Percentiles rank a stretch among this genome's conserved stretches.
phyloP scores from a whole-genome alignment of 2,113 vertebrate species.

The Kobus ellipsiprymnus region DNA sequence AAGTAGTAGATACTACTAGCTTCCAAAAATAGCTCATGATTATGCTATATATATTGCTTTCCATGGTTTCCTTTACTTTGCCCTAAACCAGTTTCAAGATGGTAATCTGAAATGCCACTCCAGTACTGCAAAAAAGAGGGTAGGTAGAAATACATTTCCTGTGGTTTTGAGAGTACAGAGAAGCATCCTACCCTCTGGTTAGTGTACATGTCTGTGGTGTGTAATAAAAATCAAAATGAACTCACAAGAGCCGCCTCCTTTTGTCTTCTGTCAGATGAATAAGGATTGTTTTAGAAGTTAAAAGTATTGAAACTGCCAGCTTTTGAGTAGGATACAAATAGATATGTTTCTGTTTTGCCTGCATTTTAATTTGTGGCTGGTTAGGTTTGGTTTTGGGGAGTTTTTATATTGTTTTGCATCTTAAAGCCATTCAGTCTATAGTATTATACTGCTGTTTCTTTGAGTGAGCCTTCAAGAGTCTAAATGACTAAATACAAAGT shows the following conservation, averaged over 20 bases:
- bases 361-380: not conserved
- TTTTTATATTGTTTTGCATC: not conserved
- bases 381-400: not conserved
- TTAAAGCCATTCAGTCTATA: not conserved
- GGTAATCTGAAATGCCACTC: not conserved
- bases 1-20: not conserved
- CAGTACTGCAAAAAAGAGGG: not conserved
- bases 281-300: not conserved
- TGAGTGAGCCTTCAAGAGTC: not conserved
- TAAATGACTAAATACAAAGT: not conserved
- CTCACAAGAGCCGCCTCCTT: not conserved
- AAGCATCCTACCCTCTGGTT: not conserved
- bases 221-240: conserved; percentile 52
- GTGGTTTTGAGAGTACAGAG: not conserved
- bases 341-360: not conserved
- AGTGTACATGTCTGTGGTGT: not conserved
- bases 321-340: not conserved
- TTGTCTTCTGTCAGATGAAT: not conserved
- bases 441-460: not conserved
- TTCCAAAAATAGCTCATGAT: not conserved
- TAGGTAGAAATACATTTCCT: not conserved
- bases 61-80: not conserved
- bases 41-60: not conserved
- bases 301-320: not conserved
- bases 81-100: not conserved